Conservation (phyloP, 2,797 vertebrate genomes). For the Sebastes ruberrimus region DNA sequence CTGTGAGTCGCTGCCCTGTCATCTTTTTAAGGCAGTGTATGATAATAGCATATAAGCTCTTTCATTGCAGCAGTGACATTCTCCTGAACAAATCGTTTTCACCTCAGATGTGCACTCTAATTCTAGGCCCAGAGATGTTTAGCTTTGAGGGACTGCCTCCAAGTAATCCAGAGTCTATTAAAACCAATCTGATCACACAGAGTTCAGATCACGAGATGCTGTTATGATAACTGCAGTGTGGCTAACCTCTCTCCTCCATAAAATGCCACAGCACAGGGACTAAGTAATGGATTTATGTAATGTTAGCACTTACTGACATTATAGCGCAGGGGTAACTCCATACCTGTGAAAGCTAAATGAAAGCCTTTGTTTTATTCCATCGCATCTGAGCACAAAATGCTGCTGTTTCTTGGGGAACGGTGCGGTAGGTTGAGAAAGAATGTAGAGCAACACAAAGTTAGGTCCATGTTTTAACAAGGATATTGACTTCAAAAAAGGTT, state of each 20-base stretch:
- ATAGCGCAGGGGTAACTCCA: slow-evolving; percentile 73
- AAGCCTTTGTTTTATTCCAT: slow-evolving; percentile 65
- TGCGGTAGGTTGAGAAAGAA: slow-evolving; percentile 20
- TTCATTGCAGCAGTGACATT: slow-evolving; percentile 82
- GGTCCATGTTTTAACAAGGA: slow-evolving; percentile 54
- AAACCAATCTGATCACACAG: slow-evolving; percentile 85
- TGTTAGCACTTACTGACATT: slow-evolving; percentile 87
- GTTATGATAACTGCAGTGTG: slow-evolving; percentile 84
- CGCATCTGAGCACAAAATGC: slow-evolving; percentile 50
- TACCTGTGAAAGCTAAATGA: slow-evolving; percentile 77
- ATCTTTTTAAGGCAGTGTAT: slow-evolving; percentile 79
- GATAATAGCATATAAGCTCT: slow-evolving; percentile 82
- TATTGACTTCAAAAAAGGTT: slow-evolving; percentile 60
- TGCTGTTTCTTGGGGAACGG: slow-evolving; percentile 36
- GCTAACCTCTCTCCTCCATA: slow-evolving; percentile 84
- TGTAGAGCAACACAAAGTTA: slow-evolving; percentile 26
- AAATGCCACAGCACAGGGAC: slow-evolving; percentile 84
- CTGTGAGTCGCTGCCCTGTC: slow-evolving; percentile 67
- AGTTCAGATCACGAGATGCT: slow-evolving; percentile 85
- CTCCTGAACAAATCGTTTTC: slow-evolving; percentile 83
- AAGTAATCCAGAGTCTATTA: slow-evolving; percentile 85
- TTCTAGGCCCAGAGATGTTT: slow-evolving; percentile 81
- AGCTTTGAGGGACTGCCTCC: slow-evolving; percentile 79
- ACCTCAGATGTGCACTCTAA: slow-evolving; percentile 82
- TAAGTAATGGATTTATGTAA: slow-evolving; percentile 88